phyloP scores from a whole-genome alignment of 2,888 invertebrate species.

The Mellilla xanthometata region DNA sequence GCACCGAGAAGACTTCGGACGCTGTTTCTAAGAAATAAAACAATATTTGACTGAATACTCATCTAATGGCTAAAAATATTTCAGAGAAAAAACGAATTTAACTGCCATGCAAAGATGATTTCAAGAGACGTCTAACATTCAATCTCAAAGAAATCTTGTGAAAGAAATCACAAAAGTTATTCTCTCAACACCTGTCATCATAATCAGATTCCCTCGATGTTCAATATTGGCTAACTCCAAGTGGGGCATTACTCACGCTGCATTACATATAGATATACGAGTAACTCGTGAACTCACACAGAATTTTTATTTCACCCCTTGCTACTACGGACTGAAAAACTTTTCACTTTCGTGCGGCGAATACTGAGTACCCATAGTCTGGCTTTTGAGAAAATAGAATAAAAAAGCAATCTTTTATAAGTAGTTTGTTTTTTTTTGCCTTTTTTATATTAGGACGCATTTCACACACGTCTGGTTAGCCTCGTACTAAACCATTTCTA shows the following conservation, averaged over 20 bases:
- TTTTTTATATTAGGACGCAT: no score
- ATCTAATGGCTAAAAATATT: no score
- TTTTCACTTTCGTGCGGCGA: constrained; percentile 21
- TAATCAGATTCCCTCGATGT: constrained; percentile 18
- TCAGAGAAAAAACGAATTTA: no score
- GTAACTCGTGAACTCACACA: constrained; percentile 14
- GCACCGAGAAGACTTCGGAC: no score
- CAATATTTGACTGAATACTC: no score
- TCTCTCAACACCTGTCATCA: constrained; percentile 7
- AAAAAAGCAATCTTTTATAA: background rate
- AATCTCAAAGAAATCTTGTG: no score
- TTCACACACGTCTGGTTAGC: no score
- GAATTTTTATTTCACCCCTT: constrained; percentile 29
- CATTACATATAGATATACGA: constrained; percentile 19
- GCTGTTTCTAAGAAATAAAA: no score
- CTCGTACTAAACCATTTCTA: no score
- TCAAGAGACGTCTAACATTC: no score
- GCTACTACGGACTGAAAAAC: constrained; percentile 24
- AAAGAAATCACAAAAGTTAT: background rate
- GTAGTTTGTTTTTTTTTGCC: no score
- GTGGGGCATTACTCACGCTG: constrained; percentile 25
- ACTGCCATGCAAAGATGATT: no score
- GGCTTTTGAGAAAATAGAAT: constrained; percentile 6
- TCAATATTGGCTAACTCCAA: constrained; percentile 6
- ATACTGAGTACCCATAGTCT: constrained; percentile 22